These are phyloP conservation scores for Odontamblyopus rebecca DNA, from an alignment of 2,797 vertebrate genomes.

Conservation along the genomic window DNA sequence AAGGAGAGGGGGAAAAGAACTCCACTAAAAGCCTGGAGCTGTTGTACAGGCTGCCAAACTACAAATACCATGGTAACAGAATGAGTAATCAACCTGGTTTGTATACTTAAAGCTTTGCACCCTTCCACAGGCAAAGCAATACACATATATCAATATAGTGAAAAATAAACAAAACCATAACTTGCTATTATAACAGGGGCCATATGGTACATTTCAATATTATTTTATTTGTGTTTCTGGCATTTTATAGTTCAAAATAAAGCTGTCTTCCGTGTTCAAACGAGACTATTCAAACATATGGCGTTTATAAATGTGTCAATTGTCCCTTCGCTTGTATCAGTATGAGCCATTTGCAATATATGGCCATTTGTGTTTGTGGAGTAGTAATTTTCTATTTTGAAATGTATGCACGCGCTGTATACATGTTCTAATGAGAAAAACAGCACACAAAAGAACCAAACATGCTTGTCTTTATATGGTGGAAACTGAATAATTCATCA, in stretches of 20 bases:
- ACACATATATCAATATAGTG: background rate
- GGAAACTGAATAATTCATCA: conserved; percentile 11
- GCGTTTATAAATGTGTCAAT: background rate
- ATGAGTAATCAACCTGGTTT: conserved; percentile 11
- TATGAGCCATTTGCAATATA: background rate
- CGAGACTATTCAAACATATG: background rate
- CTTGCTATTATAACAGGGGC: background rate
- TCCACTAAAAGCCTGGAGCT: conserved; percentile 1
- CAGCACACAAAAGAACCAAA: background rate
- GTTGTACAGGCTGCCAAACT: conserved; percentile 7
- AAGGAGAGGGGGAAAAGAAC: background rate
- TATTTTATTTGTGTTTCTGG: background rate
- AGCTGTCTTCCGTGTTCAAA: background rate
- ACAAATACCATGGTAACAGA: conserved; percentile 10
- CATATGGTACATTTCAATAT: background rate
- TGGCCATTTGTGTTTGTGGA: background rate
- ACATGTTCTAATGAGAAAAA: conserved; percentile 14
- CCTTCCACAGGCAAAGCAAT: conserved; percentile 16
- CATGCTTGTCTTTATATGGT: background rate
- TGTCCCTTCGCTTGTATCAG: background rate
- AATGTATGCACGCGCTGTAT: background rate
- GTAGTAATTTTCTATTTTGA: conserved; percentile 1
- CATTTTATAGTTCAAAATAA: background rate
- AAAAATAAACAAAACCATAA: conserved; percentile 5
- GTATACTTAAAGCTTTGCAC: conserved; percentile 25